Percentiles rank a stretch among this genome's conserved stretches.
phyloP scores from a whole-genome alignment of 2,888 invertebrate genomes.

The Macaria notata region DNA sequence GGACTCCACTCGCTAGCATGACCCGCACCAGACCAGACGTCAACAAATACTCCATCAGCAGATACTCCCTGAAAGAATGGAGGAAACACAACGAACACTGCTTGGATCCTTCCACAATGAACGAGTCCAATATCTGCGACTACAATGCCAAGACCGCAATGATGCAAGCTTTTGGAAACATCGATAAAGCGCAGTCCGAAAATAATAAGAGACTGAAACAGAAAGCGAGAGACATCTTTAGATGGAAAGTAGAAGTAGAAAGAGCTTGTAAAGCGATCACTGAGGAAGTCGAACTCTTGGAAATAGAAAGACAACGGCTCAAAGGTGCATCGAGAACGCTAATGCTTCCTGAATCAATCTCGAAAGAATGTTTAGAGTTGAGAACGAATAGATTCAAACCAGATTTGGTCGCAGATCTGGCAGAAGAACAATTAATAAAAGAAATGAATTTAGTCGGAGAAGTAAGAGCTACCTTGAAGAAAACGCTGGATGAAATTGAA shows the following conservation, averaged over 20 bases:
- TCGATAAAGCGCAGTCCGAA: conserved; percentile 86
- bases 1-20: conserved; percentile 86
- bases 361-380: conserved; percentile 88
- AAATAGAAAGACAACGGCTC: conserved; percentile 85
- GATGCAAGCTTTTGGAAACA: conserved; percentile 83
- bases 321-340: conserved; percentile 86
- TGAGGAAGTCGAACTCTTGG: conserved; percentile 86
- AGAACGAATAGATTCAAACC: conserved; percentile 86
- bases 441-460: conserved; percentile 88
- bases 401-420: conserved; percentile 88
- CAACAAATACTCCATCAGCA: conserved; percentile 88
- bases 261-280: conserved; percentile 85
- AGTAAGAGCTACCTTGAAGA: conserved; percentile 83
- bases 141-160: conserved; percentile 85
- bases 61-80: conserved; percentile 89
- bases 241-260: conserved; percentile 90
- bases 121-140: conserved; percentile 80
- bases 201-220: conserved; percentile 85
- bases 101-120: conserved; percentile 74
- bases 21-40: conserved; percentile 89
- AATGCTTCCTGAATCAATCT: conserved; percentile 88
- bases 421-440: conserved; percentile 89
- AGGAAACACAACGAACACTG: conserved; percentile 81
- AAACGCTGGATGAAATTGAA: conserved; percentile 85
- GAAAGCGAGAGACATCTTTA: conserved; percentile 86